Evolutionary conservation across 2,888 invertebrate genomes (phyloP).

Genomic region (Clusia tigrina): DNA sequence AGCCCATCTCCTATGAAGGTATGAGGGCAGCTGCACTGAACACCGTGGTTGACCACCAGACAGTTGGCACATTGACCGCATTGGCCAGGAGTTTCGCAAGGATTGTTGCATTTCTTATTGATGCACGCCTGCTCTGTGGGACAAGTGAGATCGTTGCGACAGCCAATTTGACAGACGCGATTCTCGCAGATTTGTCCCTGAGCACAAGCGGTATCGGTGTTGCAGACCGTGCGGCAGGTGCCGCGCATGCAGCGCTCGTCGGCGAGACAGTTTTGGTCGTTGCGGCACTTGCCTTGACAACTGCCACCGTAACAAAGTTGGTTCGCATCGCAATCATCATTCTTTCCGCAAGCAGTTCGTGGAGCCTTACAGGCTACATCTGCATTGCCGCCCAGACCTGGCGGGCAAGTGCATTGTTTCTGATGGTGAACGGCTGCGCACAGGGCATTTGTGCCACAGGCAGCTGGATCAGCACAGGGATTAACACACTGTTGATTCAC

Average conservation of each 20-base stretch:
- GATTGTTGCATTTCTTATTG: slow-evolving; percentile 81
- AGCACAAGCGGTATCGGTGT: slow-evolving; percentile 82
- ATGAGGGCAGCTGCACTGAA: slow-evolving; percentile 84
- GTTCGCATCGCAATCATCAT: slow-evolving; percentile 74
- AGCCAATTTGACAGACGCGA: slow-evolving; percentile 85
- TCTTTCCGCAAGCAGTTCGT: slow-evolving; percentile 70
- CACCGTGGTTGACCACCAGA: slow-evolving; percentile 81
- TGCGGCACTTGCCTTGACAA: slow-evolving; percentile 81
- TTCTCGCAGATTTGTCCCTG: slow-evolving; percentile 87
- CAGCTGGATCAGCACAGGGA: slow-evolving; percentile 78
- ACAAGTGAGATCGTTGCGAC: slow-evolving; percentile 84
- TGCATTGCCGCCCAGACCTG: slow-evolving; percentile 78
- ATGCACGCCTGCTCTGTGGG: slow-evolving; percentile 79
- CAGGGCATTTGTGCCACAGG: slow-evolving; percentile 84
- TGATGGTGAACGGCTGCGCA: slow-evolving; percentile 76
- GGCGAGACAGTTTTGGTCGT: slow-evolving; percentile 81
- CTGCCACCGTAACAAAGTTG: slow-evolving; percentile 80
- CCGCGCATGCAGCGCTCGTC: slow-evolving; percentile 87
- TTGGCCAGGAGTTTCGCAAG: slow-evolving; percentile 75
- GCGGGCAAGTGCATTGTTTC: slow-evolving; percentile 78
- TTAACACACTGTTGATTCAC: slow-evolving; percentile 80
- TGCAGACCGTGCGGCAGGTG: slow-evolving; percentile 84
- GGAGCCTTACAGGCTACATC: slow-evolving; percentile 76
- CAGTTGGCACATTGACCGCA: slow-evolving; percentile 88
- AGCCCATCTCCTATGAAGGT: slow-evolving; percentile 85